A percentile compares a stretch with the other conserved stretches of the same genome.
phyloP scores from a whole-genome alignment of 2,797 vertebrate genomes.

The Aulostomus chinensis region DNA sequence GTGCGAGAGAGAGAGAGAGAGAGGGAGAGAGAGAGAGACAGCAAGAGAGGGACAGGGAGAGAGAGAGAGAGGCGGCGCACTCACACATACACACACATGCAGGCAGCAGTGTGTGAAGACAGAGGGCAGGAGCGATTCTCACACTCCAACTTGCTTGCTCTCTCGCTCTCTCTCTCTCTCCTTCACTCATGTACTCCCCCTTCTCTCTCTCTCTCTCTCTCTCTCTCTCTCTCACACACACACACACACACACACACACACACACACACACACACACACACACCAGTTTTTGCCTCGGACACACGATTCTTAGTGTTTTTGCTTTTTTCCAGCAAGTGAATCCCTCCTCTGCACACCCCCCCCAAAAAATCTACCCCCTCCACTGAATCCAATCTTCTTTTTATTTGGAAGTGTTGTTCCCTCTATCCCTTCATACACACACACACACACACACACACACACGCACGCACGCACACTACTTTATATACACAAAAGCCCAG shows the following conservation, averaged over 20 bases:
- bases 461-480: constrained; percentile 70
- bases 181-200: constrained; percentile 50
- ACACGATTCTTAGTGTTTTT: constrained; percentile 80
- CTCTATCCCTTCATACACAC: constrained; percentile 48
- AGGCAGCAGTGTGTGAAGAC: constrained; percentile 85
- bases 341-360: constrained; percentile 25
- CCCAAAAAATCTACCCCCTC: constrained; percentile 26
- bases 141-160: constrained; percentile 73
- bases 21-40: constrained; percentile 28
- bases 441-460: constrained; percentile 38
- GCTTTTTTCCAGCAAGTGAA: constrained; percentile 70
- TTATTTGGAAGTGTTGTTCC: constrained; percentile 81
- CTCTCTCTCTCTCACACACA: constrained; percentile 63
- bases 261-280: too few species aligned
- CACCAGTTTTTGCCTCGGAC: constrained; percentile 79
- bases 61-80: constrained; percentile 72
- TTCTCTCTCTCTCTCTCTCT: constrained; percentile 58
- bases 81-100: constrained; percentile 64
- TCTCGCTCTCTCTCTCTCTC: constrained; percentile 32
- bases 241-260: too few species aligned
- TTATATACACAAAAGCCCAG: constrained; percentile 84
- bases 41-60: constrained; percentile 38
- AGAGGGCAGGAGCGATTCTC: constrained; percentile 85
- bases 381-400: constrained; percentile 80
- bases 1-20: constrained; percentile 41